phyloP scores from a whole-genome alignment of 2,888 invertebrate species.

The Lepidocyrtoides sp. region DNA sequence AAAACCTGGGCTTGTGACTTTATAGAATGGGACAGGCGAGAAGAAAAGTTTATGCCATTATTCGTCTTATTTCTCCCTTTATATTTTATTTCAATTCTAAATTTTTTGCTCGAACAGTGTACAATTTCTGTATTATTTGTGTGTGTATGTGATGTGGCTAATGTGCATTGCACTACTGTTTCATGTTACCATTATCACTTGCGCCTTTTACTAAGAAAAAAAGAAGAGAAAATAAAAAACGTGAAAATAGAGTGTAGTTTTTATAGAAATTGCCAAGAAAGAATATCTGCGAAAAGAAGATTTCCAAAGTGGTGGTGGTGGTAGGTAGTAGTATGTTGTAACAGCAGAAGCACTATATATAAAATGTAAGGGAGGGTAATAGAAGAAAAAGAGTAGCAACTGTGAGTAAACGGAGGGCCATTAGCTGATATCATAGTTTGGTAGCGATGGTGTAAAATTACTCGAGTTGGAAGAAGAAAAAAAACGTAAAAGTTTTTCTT shows the following conservation, averaged over 20 bases:
- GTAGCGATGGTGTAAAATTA: not conserved
- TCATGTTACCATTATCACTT: slow-evolving; percentile 29
- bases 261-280: not conserved
- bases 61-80: not conserved
- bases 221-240: not conserved
- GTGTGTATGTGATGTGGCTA: not conserved
- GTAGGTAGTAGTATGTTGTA: too few relatives aligned
- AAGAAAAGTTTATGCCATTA: slow-evolving; percentile 2
- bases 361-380: not conserved
- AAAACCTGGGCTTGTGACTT: not conserved
- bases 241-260: not conserved
- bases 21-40: not conserved
- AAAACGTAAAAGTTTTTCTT: not conserved
- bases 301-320: not conserved
- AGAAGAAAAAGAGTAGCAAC: not conserved
- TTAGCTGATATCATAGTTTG: slow-evolving; percentile 10
- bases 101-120: not conserved
- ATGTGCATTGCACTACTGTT: not conserved
- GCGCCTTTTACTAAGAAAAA: not conserved
- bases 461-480: not conserved
- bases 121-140: not conserved
- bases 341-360: not conserved
- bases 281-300: not conserved
- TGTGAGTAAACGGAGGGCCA: not conserved
- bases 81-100: not conserved